Percentiles rank a stretch among this genome's conserved stretches.
Conservation (phyloP, 2,888 invertebrate genomes). For the Orchestes rusci region DNA sequence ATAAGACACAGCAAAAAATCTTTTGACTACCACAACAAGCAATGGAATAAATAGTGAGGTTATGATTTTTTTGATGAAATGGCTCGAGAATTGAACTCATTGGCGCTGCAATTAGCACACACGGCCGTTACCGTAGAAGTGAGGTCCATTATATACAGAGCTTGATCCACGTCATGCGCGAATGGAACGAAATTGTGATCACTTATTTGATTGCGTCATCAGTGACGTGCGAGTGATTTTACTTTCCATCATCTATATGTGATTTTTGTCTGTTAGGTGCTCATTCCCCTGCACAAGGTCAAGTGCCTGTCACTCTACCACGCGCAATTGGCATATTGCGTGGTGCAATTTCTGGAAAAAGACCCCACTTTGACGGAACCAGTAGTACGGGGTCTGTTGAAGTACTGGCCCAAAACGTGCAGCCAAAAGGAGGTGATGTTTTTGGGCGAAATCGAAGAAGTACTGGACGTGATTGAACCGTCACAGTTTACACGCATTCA, state of each 20-base stretch:
- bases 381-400: constrained; percentile 87
- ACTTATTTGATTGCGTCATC: too few species aligned
- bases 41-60: too few species aligned
- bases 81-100: too few species aligned
- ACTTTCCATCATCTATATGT: neutral
- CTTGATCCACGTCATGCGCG: too few species aligned
- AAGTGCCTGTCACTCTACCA: constrained; percentile 95
- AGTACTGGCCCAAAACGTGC: constrained; percentile 99
- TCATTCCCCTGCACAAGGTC: constrained; percentile 32
- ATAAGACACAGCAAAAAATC: too few species aligned
- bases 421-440: constrained; percentile 98
- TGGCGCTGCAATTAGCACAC: too few species aligned
- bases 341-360: constrained; percentile 92
- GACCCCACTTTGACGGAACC: constrained; percentile 93
- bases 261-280: constrained; percentile 36
- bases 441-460: constrained; percentile 98
- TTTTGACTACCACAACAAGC: too few species aligned
- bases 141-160: too few species aligned
- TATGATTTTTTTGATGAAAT: too few species aligned
- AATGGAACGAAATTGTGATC: too few species aligned
- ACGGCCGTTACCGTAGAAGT: too few species aligned
- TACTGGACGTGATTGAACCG: constrained; percentile 99
- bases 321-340: constrained; percentile 96
- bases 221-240: too few species aligned
- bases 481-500: constrained; percentile 98